These are phyloP conservation scores for Acrobasis consociella DNA, from an alignment of 2,888 invertebrate genomes.

Conservation along the genomic window DNA sequence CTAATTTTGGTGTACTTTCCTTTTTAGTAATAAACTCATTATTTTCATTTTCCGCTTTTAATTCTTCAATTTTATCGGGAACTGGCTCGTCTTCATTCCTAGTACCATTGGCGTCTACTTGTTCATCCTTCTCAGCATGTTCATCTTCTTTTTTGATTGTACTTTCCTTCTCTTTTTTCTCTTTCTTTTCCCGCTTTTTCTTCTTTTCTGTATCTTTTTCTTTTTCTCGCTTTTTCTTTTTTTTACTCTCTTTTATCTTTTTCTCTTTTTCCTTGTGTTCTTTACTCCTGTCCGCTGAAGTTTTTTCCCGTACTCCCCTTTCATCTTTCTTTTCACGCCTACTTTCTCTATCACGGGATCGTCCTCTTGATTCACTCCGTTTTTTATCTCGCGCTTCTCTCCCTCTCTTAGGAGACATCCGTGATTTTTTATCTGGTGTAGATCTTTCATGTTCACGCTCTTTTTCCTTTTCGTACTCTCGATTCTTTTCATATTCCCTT, in stretches of 20 bases:
- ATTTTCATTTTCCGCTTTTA: constrained; percentile 41
- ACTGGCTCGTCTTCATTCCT: constrained; percentile 42
- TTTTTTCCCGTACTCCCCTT: constrained; percentile 65
- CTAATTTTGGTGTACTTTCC: constrained; percentile 38
- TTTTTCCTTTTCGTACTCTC: constrained; percentile 68
- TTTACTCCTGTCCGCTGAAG: constrained; percentile 71
- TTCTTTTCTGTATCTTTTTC: constrained; percentile 79
- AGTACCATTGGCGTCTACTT: constrained; percentile 49
- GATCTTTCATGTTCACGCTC: constrained; percentile 68
- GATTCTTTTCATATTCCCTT: constrained; percentile 59
- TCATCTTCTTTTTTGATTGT: constrained; percentile 57
- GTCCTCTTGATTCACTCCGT: constrained; percentile 72
- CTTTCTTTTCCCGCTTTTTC: constrained; percentile 79
- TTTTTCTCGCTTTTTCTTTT: constrained; percentile 77
- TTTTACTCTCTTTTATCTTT: constrained; percentile 68
- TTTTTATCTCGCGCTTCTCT: constrained; percentile 68
- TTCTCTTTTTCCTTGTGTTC: constrained; percentile 84
- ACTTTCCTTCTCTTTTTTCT: constrained; percentile 79
- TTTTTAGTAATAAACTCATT: constrained; percentile 36
- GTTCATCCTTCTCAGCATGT: constrained; percentile 54
- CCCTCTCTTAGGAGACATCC: constrained; percentile 65
- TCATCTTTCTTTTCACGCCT: constrained; percentile 81
- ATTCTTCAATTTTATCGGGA: constrained; percentile 42
- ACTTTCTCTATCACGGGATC: constrained; percentile 78
- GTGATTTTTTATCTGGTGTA: constrained; percentile 69